Percentiles rank a stretch among this genome's conserved stretches.
Conservation (phyloP, 1,140 invertebrate genomes). For the Caenorhabditis brenneri region DNA sequence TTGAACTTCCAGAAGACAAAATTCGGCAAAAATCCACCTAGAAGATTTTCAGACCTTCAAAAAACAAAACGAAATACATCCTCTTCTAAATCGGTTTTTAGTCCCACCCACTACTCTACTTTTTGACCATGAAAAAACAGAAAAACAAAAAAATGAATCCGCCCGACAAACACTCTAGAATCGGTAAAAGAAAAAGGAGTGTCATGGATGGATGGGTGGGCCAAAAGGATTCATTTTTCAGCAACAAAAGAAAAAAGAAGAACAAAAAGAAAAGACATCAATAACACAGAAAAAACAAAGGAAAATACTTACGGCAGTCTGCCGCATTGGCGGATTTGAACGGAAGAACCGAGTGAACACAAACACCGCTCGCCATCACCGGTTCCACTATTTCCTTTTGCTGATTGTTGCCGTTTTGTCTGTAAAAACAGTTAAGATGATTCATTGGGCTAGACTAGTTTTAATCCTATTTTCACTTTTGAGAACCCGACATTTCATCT, state of each 20-base stretch:
- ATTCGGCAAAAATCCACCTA: too few species aligned
- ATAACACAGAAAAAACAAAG: not conserved
- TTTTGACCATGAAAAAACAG: too few species aligned
- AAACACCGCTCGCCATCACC: slow-evolving; percentile 37
- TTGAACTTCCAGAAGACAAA: too few species aligned
- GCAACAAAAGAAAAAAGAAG: not conserved
- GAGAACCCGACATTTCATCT: too few species aligned
- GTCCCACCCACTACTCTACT: too few species aligned
- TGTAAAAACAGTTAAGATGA: not conserved
- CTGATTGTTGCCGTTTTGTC: slow-evolving; percentile 31
- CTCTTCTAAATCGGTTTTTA: too few species aligned
- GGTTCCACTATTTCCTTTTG: slow-evolving; percentile 38
- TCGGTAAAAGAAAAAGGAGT: not conserved
- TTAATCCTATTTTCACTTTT: too few species aligned
- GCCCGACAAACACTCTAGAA: not conserved
- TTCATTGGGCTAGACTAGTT: too few species aligned
- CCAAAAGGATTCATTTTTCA: not conserved
- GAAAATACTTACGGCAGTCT: slow-evolving; percentile 29
- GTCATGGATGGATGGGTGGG: not conserved
- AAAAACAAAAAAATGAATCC: not conserved
- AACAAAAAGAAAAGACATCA: not conserved
- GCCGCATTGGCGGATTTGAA: slow-evolving; percentile 38
- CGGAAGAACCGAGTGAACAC: slow-evolving; percentile 28
- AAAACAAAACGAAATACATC: too few species aligned
- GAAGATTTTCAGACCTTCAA: too few species aligned